Evolutionary conservation across 2,888 invertebrate species (phyloP).

Genomic region (Psococerastis gibbosa): DNA sequence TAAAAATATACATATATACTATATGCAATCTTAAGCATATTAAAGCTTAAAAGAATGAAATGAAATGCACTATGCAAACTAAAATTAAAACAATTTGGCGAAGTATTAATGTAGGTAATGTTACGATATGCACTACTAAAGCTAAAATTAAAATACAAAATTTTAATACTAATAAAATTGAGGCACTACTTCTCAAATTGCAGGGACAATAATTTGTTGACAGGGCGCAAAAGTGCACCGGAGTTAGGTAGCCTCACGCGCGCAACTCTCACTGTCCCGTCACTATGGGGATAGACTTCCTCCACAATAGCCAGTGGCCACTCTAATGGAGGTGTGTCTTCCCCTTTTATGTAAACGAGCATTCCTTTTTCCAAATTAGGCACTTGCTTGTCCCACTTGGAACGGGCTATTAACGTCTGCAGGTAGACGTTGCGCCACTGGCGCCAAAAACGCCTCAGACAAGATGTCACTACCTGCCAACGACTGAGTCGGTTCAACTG

Average conservation of each 20-base stretch:
- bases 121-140: no score
- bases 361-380: neutral
- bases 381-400: neutral
- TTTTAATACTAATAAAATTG: no score
- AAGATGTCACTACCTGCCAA: conserved; percentile 5
- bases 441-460: neutral
- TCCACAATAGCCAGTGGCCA: neutral
- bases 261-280: neutral
- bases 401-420: neutral
- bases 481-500: conserved; percentile 10
- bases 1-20: no score
- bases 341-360: neutral
- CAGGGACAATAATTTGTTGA: neutral
- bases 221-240: neutral
- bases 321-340: neutral
- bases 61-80: no score
- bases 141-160: no score
- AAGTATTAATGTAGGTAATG: no score
- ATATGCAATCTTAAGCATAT: no score
- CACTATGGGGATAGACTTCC: neutral
- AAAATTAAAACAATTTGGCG: no score
- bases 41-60: no score
- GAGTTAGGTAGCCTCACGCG: no score
- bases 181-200: neutral
- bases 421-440: neutral